Conservation (phyloP, 2,888 invertebrate species). For the Drosophila anceps region DNA sequence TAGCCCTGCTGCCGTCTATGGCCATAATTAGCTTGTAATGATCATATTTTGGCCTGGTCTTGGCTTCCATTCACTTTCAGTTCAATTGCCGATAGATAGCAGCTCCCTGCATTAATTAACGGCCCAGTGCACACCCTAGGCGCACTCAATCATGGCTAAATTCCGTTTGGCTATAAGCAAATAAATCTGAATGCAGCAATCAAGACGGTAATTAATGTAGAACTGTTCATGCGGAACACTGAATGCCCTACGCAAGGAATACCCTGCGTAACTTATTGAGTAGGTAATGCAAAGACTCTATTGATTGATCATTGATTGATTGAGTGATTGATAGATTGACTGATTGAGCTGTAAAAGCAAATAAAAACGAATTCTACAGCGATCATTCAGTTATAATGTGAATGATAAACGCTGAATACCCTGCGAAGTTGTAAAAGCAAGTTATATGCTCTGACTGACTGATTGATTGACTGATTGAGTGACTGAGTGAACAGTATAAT, state of each 20-base stretch:
- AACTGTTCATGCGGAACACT: neutral
- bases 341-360: neutral
- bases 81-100: conserved; percentile 33
- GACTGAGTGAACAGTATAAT: neutral
- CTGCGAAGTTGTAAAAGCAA: neutral
- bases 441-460: neutral
- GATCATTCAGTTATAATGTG: neutral
- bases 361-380: neutral
- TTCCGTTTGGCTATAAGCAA: conserved; percentile 28
- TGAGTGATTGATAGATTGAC: neutral
- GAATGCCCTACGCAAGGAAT: conserved; percentile 12
- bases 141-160: conserved; percentile 45
- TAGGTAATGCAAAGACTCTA: too few relatives aligned
- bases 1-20: neutral
- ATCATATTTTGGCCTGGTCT: conserved; percentile 4
- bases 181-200: conserved; percentile 26
- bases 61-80: conserved; percentile 10
- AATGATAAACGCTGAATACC: neutral
- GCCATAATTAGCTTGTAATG: conserved; percentile 13
- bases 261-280: too few relatives aligned
- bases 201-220: neutral
- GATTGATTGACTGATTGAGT: neutral
- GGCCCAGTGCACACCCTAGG: conserved; percentile 43
- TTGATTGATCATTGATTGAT: too few relatives aligned
- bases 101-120: conserved; percentile 56